Evolutionary conservation across 2,888 invertebrate genomes (phyloP), one percentile per base, ranked within the genome.

Genomic region (Eupelmus urozonus): DNA sequence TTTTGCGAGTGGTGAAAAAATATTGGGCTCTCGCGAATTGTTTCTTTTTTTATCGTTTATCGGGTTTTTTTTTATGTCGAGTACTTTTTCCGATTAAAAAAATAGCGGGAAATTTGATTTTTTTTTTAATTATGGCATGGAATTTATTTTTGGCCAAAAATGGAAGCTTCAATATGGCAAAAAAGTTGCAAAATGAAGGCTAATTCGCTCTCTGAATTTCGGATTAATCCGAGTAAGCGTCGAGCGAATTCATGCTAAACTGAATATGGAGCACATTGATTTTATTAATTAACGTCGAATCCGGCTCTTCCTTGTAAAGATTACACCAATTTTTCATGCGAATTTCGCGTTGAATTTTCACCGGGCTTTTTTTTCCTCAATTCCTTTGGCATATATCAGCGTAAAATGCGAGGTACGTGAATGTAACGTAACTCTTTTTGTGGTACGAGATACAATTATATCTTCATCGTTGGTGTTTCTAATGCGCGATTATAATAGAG

Each of bases 381-480:
- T 34, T 34, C 9, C 9, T 34, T 34, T 34, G 3, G 9, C 34
- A 9, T n/a, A n/a, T 5, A 34, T 34, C 34, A 5, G 9, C 34
- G 18, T 49, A 9, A 60, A 57, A 40, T 13, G 34, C 18, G 20
- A 49, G 11, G 11, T 53, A 27, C 20, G 34, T 18, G 18, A 20
- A 66, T 63, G 18, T n/a, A n/a, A n/a, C n/a, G n/a, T n/a, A n/a
- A n/a, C n/a, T n/a, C n/a, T n/a, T n/a, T n/a, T 34, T 13, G 23
- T 20, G 13, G 27, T 27, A 29, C 49, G 60, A 70, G 23, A 34
- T 34, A n/a, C 9, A 27, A 65, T 57, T 29, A 34, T 57, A 40
- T 62, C 27, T 55, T 69, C n/a, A 40, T 62, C 40, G 29, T 69
- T 63, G 53, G 63, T 69, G 62, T 69, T 62, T 69, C 29, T 55